These are phyloP conservation scores for Pocillopora grandis DNA, from an alignment of 92 coral and sea anemone species.

Conservation along the genomic window DNA sequence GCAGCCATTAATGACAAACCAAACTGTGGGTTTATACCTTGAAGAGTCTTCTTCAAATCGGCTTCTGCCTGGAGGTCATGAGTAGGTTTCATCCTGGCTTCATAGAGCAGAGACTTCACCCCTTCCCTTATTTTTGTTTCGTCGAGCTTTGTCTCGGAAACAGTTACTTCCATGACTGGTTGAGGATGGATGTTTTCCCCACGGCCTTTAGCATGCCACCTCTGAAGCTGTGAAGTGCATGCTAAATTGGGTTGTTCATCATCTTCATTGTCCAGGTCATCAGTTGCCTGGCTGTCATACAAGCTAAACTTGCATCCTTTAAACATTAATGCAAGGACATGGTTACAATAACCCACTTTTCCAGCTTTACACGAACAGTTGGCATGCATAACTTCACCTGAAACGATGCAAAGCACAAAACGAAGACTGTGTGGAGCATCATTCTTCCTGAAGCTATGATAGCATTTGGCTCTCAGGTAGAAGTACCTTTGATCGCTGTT, in stretches of 20 bases:
- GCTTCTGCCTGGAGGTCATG: slow-evolving; percentile 23
- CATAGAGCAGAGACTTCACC: slow-evolving; percentile 47
- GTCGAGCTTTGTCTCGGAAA: slow-evolving; percentile 21
- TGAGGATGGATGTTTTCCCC: slow-evolving; percentile 44
- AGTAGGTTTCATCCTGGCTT: slow-evolving; percentile 40
- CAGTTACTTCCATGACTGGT: slow-evolving; percentile 47
- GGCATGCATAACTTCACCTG: slow-evolving; percentile 45
- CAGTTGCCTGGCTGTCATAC: slow-evolving; percentile 37
- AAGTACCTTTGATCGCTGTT: not conserved
- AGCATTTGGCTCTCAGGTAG: not conserved
- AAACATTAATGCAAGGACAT: slow-evolving; percentile 56
- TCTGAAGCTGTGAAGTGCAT: slow-evolving; percentile 44
- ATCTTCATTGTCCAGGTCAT: slow-evolving; percentile 20
- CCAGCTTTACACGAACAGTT: slow-evolving; percentile 67
- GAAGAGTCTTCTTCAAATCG: slow-evolving; percentile 30
- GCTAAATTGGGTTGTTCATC: slow-evolving; percentile 35
- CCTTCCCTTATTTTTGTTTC: slow-evolving; percentile 29
- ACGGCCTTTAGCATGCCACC: slow-evolving; percentile 54
- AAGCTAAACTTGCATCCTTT: slow-evolving; percentile 52
- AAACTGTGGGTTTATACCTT: slow-evolving; percentile 45
- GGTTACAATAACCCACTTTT: slow-evolving; percentile 59
- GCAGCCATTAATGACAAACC: slow-evolving; percentile 52
- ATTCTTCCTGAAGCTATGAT: not conserved
- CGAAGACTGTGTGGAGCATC: slow-evolving; percentile 52
- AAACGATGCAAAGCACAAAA: slow-evolving; percentile 45